Percentiles rank a stretch among this genome's conserved stretches.
Conservation (phyloP, 2,888 invertebrate genomes). For the Sthenelais limicola region DNA sequence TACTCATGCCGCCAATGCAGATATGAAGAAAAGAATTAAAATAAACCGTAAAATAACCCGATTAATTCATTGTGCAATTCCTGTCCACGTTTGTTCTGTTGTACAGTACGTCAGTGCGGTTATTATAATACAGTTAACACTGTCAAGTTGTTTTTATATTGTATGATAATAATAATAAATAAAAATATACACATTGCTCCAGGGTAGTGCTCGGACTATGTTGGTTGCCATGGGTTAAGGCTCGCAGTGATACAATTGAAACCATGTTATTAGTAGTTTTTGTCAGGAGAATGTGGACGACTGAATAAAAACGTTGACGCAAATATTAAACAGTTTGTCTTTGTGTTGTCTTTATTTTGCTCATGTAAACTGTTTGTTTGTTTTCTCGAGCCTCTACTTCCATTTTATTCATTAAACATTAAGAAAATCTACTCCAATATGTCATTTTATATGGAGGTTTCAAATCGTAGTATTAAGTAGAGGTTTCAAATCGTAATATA, state of each 20-base stretch:
- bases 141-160: conserved; percentile 18
- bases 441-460: no score
- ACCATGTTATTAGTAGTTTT: conserved; percentile 36
- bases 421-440: no score
- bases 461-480: no score
- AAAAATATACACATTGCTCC: conserved; percentile 30
- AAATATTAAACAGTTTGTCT: conserved; percentile 1
- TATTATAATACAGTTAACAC: conserved; percentile 36
- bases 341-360: no score
- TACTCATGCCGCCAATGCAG: no score
- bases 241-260: conserved; percentile 39
- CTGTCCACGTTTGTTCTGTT: conserved; percentile 34
- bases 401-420: no score
- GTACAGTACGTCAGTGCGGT: conserved; percentile 37
- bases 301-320: conserved; percentile 31
- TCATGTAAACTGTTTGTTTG: no score
- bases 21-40: no score
- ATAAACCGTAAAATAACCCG: no score
- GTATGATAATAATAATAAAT: conserved; percentile 21
- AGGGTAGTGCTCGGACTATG: conserved; percentile 37
- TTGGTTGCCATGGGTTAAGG: conserved; percentile 36
- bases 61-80: conserved; percentile 29
- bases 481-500: no score
- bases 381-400: no score
- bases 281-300: conserved; percentile 9